A percentile compares a stretch with the other conserved stretches of the same genome.
Conservation (phyloP, 2,797 vertebrate genomes). For the Chromis chromis region DNA sequence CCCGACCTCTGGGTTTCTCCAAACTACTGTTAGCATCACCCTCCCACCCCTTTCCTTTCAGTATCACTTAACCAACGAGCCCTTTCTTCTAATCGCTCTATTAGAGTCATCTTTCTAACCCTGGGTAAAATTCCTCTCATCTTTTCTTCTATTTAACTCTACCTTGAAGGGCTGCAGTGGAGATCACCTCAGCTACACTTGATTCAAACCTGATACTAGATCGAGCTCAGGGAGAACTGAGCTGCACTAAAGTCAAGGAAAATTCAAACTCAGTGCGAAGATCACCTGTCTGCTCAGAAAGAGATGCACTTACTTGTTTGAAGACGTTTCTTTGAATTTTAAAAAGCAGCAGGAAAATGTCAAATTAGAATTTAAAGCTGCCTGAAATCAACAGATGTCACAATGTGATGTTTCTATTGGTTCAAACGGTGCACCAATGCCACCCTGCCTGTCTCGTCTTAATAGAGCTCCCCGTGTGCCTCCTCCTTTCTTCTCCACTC, state of each 20-base stretch:
- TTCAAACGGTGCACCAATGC: background rate
- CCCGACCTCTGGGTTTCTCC: constrained; percentile 36
- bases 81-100: background rate
- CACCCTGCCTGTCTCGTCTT: background rate
- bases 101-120: background rate
- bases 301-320: background rate
- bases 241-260: background rate
- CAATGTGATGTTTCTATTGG: constrained; percentile 3
- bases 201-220: background rate
- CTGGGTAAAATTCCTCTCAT: background rate
- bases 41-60: constrained; percentile 28
- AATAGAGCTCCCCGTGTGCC: background rate
- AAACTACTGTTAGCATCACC: background rate
- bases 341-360: background rate
- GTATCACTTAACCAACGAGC: constrained; percentile 11
- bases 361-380: background rate
- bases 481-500: background rate
- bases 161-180: background rate
- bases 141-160: background rate
- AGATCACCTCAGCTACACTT: background rate
- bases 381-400: background rate
- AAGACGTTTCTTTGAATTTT: background rate
- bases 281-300: background rate
- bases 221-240: background rate
- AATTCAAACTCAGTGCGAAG: background rate